Evolutionary conservation across 2,888 invertebrate species (phyloP).

Genomic region (Drosophila lutescens): DNA sequence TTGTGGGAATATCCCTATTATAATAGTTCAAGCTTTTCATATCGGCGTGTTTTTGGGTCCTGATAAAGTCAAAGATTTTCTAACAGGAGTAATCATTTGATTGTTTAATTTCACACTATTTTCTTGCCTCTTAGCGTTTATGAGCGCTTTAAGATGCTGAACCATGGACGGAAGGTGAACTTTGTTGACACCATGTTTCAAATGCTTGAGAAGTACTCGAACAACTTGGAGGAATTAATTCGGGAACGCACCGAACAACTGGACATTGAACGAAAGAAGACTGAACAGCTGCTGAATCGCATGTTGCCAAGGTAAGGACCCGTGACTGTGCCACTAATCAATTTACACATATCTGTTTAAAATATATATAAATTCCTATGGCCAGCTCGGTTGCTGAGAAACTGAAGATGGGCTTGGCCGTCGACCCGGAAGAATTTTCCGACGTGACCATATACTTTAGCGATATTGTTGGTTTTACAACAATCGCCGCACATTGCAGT

Average conservation of each 20-base stretch:
- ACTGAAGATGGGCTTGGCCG: constrained; percentile 93
- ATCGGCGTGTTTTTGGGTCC: no score
- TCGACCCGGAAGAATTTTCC: constrained; percentile 96
- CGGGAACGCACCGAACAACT: constrained; percentile 96
- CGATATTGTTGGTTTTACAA: constrained; percentile 97
- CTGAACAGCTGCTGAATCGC: constrained; percentile 94
- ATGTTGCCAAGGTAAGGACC: constrained; percentile 92
- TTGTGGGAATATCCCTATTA: no score
- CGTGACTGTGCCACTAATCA: not conserved
- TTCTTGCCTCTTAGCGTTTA: constrained; percentile 86
- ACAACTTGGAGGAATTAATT: constrained; percentile 96
- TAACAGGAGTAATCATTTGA: no score
- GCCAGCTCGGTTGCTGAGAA: constrained; percentile 95
- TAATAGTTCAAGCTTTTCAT: no score
- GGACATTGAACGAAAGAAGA: constrained; percentile 97
- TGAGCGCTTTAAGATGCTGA: constrained; percentile 94
- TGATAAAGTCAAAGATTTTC: no score
- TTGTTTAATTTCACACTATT: no score
- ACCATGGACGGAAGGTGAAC: constrained; percentile 96
- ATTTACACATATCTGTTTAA: not conserved
- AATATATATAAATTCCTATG: constrained; percentile 11
- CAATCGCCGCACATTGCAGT: constrained; percentile 95
- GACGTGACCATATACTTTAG: constrained; percentile 97
- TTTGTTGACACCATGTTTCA: constrained; percentile 99
- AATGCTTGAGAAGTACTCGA: constrained; percentile 98